Evolutionary conservation across 2,797 vertebrate species (phyloP), one percentile per base, ranked within the genome.

Genomic region (Amphiprion clarkii): DNA sequence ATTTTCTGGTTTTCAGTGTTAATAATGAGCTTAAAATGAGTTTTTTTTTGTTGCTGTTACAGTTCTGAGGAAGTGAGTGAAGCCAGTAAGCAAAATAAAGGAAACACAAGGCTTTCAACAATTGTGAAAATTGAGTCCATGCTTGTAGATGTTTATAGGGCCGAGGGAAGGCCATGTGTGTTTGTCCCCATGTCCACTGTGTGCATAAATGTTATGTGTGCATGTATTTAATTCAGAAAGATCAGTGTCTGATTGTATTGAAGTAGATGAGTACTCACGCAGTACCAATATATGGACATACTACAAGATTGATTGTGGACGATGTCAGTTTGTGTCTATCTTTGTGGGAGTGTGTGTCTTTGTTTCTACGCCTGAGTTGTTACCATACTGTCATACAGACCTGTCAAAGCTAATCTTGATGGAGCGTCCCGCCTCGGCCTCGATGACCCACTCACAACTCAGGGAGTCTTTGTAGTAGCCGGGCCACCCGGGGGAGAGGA

Each of bases 361-460:
- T 76, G 48, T 68, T 46, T 83, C 55, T 63, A 78, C 1, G 51
- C 75, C n/a, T 79, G 63, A 75, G 67, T 77, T 81, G 73, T 67
- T 84, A 58, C 59, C 78, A 67, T 19, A 25, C 71, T 85, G 81
- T 72, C 85, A 80, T 71, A 88, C 91, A 65, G 60, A 99, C 98
- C 97, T 99, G 96, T 99, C 98, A 89, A 99, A 99, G 85, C 96
- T 98, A 95, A 99, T 97, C 96, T 99, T 99, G 95, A 99, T 97
- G 84, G 98, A 99, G 89, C 96, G 97, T 93, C 97, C 98, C 16
- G 87, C 92, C 94, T 99, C 98, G 55, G 98, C 97, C 95, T 99
- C 98, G 89, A 99, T 97, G 90, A 99, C 98, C 98, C 98, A 99
- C 94, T 99, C 98, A 94, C 98, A 99, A 91, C 98, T 99, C 91